These are phyloP conservation scores for Plectus sambesii DNA, from an alignment of 1,140 invertebrate species.

Conservation along the genomic window DNA sequence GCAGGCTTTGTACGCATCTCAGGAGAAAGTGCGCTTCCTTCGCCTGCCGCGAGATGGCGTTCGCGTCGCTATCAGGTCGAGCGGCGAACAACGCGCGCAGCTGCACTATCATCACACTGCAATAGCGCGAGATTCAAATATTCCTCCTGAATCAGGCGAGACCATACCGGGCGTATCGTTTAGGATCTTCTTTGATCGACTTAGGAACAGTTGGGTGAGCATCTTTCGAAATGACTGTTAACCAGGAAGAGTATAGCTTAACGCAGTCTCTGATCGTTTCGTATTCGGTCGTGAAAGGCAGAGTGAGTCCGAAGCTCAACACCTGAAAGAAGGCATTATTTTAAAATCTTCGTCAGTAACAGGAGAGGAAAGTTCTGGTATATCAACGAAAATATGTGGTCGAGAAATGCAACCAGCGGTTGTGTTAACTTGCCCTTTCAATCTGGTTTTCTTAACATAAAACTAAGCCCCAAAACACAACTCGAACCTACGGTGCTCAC, in stretches of 20 bases:
- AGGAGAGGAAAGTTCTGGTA: too few species aligned
- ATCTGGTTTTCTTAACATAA: too few species aligned
- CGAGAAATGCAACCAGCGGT: too few species aligned
- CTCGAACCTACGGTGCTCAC: too few species aligned
- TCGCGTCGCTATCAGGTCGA: not conserved
- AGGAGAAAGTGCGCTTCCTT: too few species aligned
- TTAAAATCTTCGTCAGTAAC: too few species aligned
- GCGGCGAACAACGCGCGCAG: slow-evolving; percentile 19
- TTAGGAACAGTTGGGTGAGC: slow-evolving; percentile 16
- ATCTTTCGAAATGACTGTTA: slow-evolving; percentile 15
- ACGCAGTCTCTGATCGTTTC: slow-evolving; percentile 17
- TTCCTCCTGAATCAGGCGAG: not conserved
- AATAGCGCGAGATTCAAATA: slow-evolving; percentile 7
- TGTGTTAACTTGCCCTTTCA: too few species aligned
- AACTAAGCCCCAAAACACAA: too few species aligned
- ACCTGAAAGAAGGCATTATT: slow-evolving; percentile 11
- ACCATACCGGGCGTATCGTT: slow-evolving; percentile 20
- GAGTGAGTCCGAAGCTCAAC: slow-evolving; percentile 18
- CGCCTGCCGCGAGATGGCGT: not conserved
- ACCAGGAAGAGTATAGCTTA: slow-evolving; percentile 20
- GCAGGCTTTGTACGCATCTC: too few species aligned
- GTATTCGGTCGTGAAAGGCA: slow-evolving; percentile 18
- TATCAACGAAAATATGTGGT: too few species aligned
- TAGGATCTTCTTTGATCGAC: slow-evolving; percentile 18
- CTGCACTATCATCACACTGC: slow-evolving; percentile 23